phyloP scores from a whole-genome alignment of 2,113 vertebrate species.

The Dendropsophus ebraccatus region DNA sequence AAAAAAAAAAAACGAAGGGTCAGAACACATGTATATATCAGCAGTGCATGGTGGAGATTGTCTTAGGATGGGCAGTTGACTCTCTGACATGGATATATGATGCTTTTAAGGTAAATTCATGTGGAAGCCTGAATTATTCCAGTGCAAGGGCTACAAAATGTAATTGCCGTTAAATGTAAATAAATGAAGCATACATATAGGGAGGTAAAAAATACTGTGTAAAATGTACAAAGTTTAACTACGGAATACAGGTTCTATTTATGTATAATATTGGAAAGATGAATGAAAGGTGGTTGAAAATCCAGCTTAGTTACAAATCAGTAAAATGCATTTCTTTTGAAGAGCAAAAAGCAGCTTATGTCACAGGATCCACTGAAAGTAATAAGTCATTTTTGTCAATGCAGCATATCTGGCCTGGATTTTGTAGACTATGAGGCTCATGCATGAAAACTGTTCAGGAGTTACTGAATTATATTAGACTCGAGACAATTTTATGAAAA shows the following conservation, averaged over 20 bases:
- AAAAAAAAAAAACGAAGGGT: too few species aligned
- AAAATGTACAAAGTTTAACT: not conserved
- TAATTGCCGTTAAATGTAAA: not conserved
- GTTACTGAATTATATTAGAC: conserved; percentile 5
- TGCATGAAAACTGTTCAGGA: not conserved
- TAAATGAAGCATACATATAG: not conserved
- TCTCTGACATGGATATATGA: not conserved
- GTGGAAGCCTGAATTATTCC: not conserved
- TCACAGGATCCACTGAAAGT: conserved; percentile 6
- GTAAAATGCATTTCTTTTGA: conserved; percentile 31
- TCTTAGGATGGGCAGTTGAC: not conserved
- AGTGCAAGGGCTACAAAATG: too few species aligned
- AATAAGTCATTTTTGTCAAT: conserved; percentile 26
- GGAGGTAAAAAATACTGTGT: not conserved
- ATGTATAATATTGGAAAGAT: not conserved
- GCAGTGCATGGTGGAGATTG: not conserved
- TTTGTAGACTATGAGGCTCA: not conserved
- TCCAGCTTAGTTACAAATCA: conserved; percentile 33
- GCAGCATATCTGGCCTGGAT: conserved; percentile 24
- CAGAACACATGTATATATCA: not conserved
- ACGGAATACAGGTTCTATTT: not conserved
- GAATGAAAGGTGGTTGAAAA: conserved; percentile 13
- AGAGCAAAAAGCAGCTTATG: conserved; percentile 24
- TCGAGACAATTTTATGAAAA: not conserved
- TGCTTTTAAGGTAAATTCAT: not conserved